phyloP scores from a whole-genome alignment of 2,888 invertebrate species.

The Trissonchulus sp. region DNA sequence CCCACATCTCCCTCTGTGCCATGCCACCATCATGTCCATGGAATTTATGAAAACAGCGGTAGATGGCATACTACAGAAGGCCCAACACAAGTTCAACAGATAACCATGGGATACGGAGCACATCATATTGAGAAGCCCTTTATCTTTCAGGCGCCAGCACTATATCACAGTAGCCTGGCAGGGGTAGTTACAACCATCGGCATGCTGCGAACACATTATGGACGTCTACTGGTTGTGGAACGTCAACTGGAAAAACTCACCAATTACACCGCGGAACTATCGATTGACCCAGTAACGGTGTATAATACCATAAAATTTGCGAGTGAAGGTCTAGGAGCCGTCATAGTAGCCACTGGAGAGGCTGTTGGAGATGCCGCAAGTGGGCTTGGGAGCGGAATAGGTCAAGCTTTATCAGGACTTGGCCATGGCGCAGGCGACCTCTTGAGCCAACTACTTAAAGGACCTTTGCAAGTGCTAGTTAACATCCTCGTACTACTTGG shows the following conservation, averaged over 20 bases:
- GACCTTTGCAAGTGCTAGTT: no score
- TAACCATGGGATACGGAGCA: not conserved
- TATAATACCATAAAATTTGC: not conserved
- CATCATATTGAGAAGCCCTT: not conserved
- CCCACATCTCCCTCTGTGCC: not conserved
- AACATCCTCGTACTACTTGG: no score
- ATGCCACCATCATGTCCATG: constrained; percentile 23
- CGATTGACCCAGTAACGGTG: not conserved
- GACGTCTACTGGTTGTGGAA: not conserved
- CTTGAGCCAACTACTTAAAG: no score
- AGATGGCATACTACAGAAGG: not conserved
- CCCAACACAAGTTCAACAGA: not conserved
- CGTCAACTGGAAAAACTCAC: not conserved
- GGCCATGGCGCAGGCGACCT: no score
- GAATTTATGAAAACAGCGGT: not conserved
- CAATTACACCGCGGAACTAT: constrained; percentile 4
- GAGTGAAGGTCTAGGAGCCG: not conserved
- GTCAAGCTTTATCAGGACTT: not conserved
- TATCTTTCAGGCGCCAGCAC: not conserved
- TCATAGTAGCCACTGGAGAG: not conserved
- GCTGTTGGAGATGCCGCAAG: not conserved
- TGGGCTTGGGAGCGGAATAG: not conserved
- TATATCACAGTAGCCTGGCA: not conserved
- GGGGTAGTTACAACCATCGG: not conserved
- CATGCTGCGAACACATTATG: not conserved